Evolutionary conservation across 1,140 invertebrate species (phyloP), one percentile per base, ranked within the genome.

Genomic region (Drosophila orena): DNA sequence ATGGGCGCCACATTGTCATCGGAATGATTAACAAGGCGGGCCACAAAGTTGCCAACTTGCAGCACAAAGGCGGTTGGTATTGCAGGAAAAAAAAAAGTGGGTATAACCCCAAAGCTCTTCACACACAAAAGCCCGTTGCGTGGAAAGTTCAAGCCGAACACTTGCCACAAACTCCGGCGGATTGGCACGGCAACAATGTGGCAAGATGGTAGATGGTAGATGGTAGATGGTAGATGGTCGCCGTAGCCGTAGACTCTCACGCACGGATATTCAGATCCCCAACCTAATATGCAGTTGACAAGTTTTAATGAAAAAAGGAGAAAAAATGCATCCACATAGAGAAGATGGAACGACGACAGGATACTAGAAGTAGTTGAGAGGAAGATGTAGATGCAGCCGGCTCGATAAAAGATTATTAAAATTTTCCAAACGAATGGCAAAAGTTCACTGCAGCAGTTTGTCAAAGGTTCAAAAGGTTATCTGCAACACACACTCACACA

Each of bases 341-440:
- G 72, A 57, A 70, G 64, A 70, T 50, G 53, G 53, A 46, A 57
- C 50, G 47, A 57, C 50, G 47, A 65, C n/a, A 11, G 59, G 44
- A 62, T 50, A 10, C 7, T 30, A 56, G 38, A 40, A 43, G 66
- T 42, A 4, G 37, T 14, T 14, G 37, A 34, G 14, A 27, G 5
- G 34, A 49, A 59, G 57, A 74, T 60, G 57, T 54, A 68, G 72
- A 76, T 73, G 38, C 40, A 52, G 72, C 47, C 68, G 49, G 70
- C 72, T 79, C 78, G 84, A 89, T 89, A 79, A 69, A 88, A 79
- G 83, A 88, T 89, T 88, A 88, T 88, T 88, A 88, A 88, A 88
- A 84, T 88, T 77, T 84, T 84, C 76, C 79, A 79, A 89, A 64
- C 79, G 84, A 89, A 70, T 79, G 78, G 62, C 65, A 75, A 68